These are phyloP conservation scores for Aphelenchoides avenae DNA, from an alignment of 1,140 invertebrate genomes.

Conservation along the genomic window DNA sequence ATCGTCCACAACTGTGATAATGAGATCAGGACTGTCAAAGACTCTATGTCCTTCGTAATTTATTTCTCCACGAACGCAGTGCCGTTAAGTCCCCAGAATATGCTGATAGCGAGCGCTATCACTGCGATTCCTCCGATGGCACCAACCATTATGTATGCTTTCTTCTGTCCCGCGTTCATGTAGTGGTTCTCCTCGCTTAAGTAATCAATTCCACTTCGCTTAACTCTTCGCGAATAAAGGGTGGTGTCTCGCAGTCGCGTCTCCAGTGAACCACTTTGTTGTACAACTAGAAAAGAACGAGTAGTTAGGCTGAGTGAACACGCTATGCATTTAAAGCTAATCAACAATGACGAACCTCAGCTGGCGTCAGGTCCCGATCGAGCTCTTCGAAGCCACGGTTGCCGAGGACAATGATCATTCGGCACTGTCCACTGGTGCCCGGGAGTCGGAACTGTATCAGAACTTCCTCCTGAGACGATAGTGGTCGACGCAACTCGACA, in stretches of 20 bases:
- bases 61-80: constrained; percentile 34
- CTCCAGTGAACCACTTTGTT: neutral
- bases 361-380: constrained; percentile 17
- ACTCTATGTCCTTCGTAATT: constrained; percentile 10
- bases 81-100: constrained; percentile 48
- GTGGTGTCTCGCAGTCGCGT: constrained; percentile 17
- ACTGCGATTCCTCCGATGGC: constrained; percentile 44
- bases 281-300: neutral
- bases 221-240: constrained; percentile 15
- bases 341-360: constrained; percentile 2
- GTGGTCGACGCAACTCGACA: constrained; percentile 20
- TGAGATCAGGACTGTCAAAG: neutral
- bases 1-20: too few species aligned
- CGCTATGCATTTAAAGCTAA: neutral
- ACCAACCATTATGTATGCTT: constrained; percentile 37
- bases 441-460: constrained; percentile 16
- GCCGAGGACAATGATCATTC: constrained; percentile 27
- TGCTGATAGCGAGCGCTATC: constrained; percentile 42
- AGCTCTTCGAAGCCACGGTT: constrained; percentile 19
- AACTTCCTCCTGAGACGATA: constrained; percentile 18
- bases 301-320: neutral
- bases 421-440: constrained; percentile 25
- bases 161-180: constrained; percentile 36
- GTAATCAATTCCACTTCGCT: constrained; percentile 36
- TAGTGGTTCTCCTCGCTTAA: constrained; percentile 35